Conservation (phyloP, 2,888 invertebrate species). For the Drosophila monieri region DNA sequence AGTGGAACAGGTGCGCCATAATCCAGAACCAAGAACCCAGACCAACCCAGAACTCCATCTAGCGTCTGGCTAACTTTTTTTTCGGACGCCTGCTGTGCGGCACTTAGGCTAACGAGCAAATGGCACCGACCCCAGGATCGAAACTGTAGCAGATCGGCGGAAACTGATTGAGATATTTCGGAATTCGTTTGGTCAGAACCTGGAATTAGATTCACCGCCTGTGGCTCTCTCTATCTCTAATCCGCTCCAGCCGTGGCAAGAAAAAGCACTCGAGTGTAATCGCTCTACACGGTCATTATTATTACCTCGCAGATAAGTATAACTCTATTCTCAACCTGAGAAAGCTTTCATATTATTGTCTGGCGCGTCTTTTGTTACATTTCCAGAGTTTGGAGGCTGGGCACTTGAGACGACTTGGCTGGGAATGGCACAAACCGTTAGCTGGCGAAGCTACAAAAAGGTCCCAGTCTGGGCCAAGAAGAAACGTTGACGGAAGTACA, state of each 20-base stretch:
- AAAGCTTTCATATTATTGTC: constrained; percentile 71
- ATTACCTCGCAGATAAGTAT: constrained; percentile 71
- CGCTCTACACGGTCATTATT: constrained; percentile 75
- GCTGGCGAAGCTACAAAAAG: constrained; percentile 61
- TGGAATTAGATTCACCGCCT: constrained; percentile 27
- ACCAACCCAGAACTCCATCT: constrained; percentile 24
- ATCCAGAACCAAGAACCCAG: constrained; percentile 2
- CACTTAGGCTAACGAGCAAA: constrained; percentile 43
- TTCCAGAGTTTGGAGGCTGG: constrained; percentile 60
- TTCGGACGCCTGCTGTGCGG: constrained; percentile 54
- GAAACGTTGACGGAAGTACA: constrained; percentile 74
- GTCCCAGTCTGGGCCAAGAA: constrained; percentile 37
- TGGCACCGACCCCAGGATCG: constrained; percentile 37
- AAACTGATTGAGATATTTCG: constrained; percentile 45
- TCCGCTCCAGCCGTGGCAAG: constrained; percentile 31
- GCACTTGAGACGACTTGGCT: constrained; percentile 59
- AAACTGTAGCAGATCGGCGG: constrained; percentile 41
- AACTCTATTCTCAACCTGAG: constrained; percentile 54
- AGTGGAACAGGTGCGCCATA: constrained; percentile 51
- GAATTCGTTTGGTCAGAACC: constrained; percentile 35
- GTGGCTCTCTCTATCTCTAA: constrained; percentile 19
- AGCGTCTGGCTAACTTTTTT: constrained; percentile 4
- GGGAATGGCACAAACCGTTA: constrained; percentile 40
- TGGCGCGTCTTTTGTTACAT: constrained; percentile 72
- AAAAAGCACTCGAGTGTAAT: constrained; percentile 72